phyloP scores from a whole-genome alignment of 2,888 invertebrate species.

The Bellardia bayeri region DNA sequence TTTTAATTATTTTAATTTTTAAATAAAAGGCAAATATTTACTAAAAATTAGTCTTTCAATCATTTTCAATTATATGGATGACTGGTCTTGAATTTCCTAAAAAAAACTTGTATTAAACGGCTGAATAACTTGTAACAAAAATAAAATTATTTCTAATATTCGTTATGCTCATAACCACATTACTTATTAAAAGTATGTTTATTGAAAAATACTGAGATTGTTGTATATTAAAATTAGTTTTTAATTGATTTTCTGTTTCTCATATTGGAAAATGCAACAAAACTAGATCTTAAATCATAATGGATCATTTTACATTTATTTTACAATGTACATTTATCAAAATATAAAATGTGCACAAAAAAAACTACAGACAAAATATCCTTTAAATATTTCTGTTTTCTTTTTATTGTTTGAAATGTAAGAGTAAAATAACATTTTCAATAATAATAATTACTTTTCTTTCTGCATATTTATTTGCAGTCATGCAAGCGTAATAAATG shows the following conservation, averaged over 20 bases:
- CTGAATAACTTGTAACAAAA: neutral
- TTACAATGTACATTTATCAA: conserved; percentile 30
- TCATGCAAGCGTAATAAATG: conserved; percentile 63
- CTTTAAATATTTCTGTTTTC: neutral
- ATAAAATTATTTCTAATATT: neutral
- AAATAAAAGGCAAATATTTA: too few relatives aligned
- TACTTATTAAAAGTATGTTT: neutral
- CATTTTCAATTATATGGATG: too few relatives aligned
- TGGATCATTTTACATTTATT: neutral
- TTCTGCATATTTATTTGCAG: conserved; percentile 58
- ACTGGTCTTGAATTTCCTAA: too few relatives aligned
- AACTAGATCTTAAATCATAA: neutral
- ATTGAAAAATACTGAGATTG: neutral
- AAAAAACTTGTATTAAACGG: neutral
- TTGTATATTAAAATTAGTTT: neutral
- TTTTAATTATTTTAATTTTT: too few relatives aligned
- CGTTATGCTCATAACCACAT: neutral
- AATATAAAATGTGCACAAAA: conserved; percentile 8
- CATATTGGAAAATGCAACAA: neutral
- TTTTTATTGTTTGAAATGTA: neutral
- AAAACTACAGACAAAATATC: neutral
- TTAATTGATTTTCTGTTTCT: conserved; percentile 20
- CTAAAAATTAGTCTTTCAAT: too few relatives aligned
- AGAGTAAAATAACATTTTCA: conserved; percentile 57
- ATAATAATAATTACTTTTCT: conserved; percentile 67